Base-by-base conservation (phyloP, 2,113 vertebrate genomes). In the Actenoides lindsayi region DNA sequence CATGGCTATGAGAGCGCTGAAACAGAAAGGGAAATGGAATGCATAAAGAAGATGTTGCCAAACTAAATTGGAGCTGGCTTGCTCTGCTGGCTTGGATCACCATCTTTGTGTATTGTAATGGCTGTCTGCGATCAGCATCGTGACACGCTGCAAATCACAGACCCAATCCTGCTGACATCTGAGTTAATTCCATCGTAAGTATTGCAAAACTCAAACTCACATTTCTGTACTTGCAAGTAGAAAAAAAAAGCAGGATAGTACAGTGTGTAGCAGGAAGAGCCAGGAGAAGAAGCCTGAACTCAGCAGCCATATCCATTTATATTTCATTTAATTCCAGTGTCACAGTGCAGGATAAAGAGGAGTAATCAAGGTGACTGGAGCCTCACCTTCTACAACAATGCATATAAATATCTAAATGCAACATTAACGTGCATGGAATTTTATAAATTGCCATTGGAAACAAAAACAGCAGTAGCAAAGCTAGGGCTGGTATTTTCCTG, bases 11-110 rank as follows among this genome's bases (percentile, higher is more conserved):
- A 87, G 33, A 74, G 68, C 9, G 41, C 77, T 79, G 88, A 89
- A 92, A 91, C 11, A 91, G 65, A 78, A 93, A 65, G 56, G 65
- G 91, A 88, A 94, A 88, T 56, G 50, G 51, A 90, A 94, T 15
- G 74, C 16, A 12, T 24, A 54, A 84, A 39, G 85, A 77, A 82
- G 41, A 10, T 70, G n/a, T 16, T 24, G n/a, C 83, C 91, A 94
- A 89, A 87, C 53, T 23, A 23, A 91, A 84, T 9, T 71, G 37
- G 65, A 79, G 59, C 57, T 94, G 89, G 62, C 76, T 84, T 42
- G 48, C 53, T 90, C 48, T 90, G 68, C 86, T 95, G 86, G 86
- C 89, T 78, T 24, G 0, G 69, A 24, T 79, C 68, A 57, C 21
- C n/a, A 48, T 24, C 73, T 83, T 60, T 65, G 35, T 60, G 73